Percentiles rank a stretch among this genome's conserved stretches.
These are phyloP conservation scores for Gila orcuttii DNA, from an alignment of 2,113 vertebrate genomes.

Conservation along the genomic window DNA sequence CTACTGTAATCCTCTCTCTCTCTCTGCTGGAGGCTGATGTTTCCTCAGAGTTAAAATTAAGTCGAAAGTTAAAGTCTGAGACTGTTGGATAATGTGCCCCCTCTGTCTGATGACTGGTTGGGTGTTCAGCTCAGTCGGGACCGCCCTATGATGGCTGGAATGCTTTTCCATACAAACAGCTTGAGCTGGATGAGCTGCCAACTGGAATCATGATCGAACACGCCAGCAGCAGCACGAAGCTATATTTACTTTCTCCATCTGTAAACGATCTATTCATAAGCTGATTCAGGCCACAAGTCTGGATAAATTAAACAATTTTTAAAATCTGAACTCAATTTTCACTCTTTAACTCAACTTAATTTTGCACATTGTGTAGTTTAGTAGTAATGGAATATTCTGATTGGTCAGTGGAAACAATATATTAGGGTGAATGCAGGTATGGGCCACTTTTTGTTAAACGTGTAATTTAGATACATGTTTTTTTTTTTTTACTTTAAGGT, in stretches of 20 bases:
- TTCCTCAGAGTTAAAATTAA: not conserved
- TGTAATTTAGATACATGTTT: too few species aligned
- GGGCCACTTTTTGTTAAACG: too few species aligned
- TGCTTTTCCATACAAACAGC: not conserved
- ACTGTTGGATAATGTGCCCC: not conserved
- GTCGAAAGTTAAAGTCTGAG: slow-evolving; percentile 7
- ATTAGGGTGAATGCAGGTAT: too few species aligned
- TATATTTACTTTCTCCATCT: not conserved
- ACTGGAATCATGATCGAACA: slow-evolving; percentile 7
- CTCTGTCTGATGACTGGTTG: slow-evolving; percentile 9
- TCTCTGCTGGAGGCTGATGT: not conserved
- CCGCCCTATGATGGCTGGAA: not conserved
- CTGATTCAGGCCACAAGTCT: not conserved
- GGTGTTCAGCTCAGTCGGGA: not conserved
- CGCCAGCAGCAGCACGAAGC: not conserved
- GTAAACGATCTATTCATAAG: not conserved
- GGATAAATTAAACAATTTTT: not conserved
- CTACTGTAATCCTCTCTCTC: slow-evolving; percentile 61
- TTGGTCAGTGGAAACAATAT: not conserved
- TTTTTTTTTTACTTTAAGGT: too few species aligned
- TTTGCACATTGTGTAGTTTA: not conserved
- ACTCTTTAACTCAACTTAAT: not conserved
- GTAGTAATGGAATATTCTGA: not conserved
- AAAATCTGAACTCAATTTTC: not conserved
- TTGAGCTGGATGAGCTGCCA: slow-evolving; percentile 5